Conservation (phyloP, 1,140 invertebrate species). For the Drepana arcuata region DNA sequence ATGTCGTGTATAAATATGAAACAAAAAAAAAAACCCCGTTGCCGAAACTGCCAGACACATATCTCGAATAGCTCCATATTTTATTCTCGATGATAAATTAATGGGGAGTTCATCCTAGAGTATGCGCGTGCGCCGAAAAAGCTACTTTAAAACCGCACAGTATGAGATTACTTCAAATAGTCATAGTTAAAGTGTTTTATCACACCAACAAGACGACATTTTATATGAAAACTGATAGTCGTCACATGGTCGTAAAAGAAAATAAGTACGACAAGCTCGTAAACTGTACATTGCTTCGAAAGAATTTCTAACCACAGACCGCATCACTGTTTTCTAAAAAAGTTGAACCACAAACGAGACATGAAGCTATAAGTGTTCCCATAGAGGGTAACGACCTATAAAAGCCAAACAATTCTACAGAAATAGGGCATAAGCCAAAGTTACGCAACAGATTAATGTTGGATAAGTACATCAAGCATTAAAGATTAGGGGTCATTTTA, state of each 20-base stretch:
- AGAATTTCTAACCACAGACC: conserved; percentile 21
- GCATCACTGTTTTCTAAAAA: conserved; percentile 13
- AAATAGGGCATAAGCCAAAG: conserved; percentile 4
- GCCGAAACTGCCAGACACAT: too few species aligned
- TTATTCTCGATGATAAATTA: too few species aligned
- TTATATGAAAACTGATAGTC: too few species aligned
- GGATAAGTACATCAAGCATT: background rate
- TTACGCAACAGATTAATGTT: background rate
- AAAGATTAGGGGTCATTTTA: too few species aligned
- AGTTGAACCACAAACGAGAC: conserved; percentile 7
- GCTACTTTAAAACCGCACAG: background rate
- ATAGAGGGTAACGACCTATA: conserved; percentile 9
- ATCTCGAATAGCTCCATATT: too few species aligned
- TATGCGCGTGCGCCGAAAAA: background rate
- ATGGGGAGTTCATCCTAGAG: too few species aligned
- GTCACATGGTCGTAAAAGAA: background rate
- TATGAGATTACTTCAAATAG: background rate
- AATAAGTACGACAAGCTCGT: background rate
- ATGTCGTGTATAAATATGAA: too few species aligned
- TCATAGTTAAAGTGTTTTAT: background rate
- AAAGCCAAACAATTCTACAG: conserved; percentile 8
- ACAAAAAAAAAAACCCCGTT: too few species aligned
- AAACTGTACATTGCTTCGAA: conserved; percentile 6
- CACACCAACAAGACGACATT: too few species aligned
- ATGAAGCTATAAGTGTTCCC: background rate